A percentile compares a stretch with the other conserved stretches of the same genome.
Conservation (phyloP, 2,797 vertebrate genomes). For the Emydoidea blandingii region DNA sequence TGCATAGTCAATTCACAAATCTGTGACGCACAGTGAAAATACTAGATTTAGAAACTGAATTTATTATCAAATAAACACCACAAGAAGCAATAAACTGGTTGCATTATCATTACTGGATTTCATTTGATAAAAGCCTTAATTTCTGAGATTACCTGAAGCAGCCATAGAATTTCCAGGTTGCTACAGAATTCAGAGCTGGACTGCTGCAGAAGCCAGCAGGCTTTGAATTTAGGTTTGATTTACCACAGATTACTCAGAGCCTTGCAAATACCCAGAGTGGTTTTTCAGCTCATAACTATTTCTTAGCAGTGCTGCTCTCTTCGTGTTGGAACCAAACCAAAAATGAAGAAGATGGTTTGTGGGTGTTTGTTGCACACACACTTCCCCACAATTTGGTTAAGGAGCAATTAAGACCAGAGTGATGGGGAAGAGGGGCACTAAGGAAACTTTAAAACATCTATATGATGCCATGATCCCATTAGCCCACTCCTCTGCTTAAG, state of each 20-base stretch:
- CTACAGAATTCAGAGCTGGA: not conserved
- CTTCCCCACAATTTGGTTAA: constrained; percentile 1
- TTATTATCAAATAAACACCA: not conserved
- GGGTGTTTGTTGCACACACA: not conserved
- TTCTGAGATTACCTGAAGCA: not conserved
- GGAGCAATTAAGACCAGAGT: not conserved
- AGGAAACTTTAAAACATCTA: not conserved
- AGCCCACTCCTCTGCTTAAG: not conserved
- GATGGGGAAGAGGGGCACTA: not conserved
- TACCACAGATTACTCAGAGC: not conserved
- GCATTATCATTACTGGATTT: not conserved
- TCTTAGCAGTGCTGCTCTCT: not conserved
- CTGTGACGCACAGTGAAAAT: not conserved
- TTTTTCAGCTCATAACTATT: not conserved
- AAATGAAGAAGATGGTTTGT: not conserved
- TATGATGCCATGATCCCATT: not conserved
- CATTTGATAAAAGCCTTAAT: not conserved
- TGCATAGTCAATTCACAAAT: not conserved
- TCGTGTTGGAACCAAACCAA: not conserved
- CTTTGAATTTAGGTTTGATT: not conserved
- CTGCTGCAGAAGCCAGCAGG: not conserved
- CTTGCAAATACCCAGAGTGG: not conserved
- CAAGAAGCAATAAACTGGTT: not conserved
- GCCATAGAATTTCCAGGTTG: rapidly evolving
- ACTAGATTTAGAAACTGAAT: not conserved